These are phyloP conservation scores for Castor canadensis DNA, from an alignment of 2,113 vertebrate species.

Conservation along the genomic window DNA sequence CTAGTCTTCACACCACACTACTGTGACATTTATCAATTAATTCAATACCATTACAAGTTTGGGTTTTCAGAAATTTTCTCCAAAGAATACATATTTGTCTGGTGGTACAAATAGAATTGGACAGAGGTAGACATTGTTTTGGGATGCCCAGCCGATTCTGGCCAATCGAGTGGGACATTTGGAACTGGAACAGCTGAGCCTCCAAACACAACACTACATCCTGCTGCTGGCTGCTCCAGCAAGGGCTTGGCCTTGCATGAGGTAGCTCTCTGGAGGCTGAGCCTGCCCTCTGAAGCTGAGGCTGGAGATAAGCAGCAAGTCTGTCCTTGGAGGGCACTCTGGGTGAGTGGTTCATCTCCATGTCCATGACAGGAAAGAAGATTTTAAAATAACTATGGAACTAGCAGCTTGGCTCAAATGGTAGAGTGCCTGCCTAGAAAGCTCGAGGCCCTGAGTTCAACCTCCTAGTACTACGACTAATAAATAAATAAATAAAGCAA, in stretches of 20 bases:
- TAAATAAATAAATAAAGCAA: no score
- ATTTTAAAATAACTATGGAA: constrained; percentile 5
- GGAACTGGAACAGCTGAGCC: not conserved
- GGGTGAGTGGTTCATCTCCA: not conserved
- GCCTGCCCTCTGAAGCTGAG: not conserved
- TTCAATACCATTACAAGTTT: not conserved
- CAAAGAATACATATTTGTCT: not conserved
- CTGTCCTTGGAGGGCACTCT: not conserved
- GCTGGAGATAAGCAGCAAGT: not conserved
- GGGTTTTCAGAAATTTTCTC: not conserved
- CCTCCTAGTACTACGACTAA: no score
- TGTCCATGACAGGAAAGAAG: not conserved
- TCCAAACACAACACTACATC: no score
- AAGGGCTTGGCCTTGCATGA: not conserved
- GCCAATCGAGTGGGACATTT: not conserved
- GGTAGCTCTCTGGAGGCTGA: not conserved
- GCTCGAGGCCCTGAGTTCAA: no score
- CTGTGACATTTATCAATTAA: not conserved
- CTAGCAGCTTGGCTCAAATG: no score
- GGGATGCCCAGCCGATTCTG: not conserved
- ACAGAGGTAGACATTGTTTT: not conserved
- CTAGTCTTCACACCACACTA: not conserved
- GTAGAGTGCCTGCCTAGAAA: no score
- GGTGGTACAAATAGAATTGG: not conserved
- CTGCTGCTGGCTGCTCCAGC: not conserved